Base-by-base conservation (phyloP, 2,797 vertebrate genomes). In the Tamandua tetradactyla region DNA sequence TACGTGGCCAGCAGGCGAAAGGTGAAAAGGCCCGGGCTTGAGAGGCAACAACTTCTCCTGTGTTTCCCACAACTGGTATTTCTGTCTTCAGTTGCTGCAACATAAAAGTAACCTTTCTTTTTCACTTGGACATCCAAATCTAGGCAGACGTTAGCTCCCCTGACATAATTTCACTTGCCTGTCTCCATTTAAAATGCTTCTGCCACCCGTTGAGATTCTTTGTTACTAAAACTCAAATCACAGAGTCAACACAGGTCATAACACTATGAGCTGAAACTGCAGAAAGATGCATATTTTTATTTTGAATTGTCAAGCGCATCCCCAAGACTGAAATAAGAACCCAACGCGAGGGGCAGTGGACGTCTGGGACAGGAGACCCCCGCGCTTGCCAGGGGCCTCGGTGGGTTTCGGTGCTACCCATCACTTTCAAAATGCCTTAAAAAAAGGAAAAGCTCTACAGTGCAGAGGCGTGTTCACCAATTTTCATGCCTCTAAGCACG, bases 51-150 rank as follows among this genome's bases (percentile, higher is more conserved):
- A 90, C 90, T 97, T 96, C 96, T 96, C 37, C 69, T 96, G 96
- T 96, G 96, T 97, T 98, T 95, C 97, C 96, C 94, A 97, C 94
- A 97, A 96, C 75, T 97, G 97, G 98, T 98, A 97, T 96, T 98
- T 97, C 96, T 97, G 96, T 96, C 96, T 97, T 97, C 94, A 78
- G 90, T 5, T 93, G 97, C 57, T 97, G 87, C 91, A 96, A 95
- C 96, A 96, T 93, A 97, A 98, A 98, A 98, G 97, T 89, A 98
- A 95, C 74, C 92, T 93, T 97, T 95, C 93, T 91, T 96, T 97
- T 97, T 95, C 95, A 96, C 94, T 94, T 96, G 94, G 82, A 97
- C 79, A 97, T 59, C 94, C 92, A 93, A 88, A 95, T 90, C 27
- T 79, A 30, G 72, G 61, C 37, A 85, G 91, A 84, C 59, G 59